Conservation (phyloP, 2,888 invertebrate species). For the Caradrina clavipalpis region DNA sequence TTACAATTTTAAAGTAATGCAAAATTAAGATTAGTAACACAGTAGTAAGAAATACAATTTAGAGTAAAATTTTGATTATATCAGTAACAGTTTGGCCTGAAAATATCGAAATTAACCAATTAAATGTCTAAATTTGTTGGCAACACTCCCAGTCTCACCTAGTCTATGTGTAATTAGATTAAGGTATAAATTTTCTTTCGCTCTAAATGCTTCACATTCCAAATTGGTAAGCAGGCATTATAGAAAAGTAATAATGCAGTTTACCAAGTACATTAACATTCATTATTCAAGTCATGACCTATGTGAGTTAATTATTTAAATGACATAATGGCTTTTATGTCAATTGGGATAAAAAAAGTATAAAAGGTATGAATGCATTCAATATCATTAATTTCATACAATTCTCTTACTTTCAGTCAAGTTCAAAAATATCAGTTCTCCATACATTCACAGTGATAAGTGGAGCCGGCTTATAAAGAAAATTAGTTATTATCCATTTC, state of each 20-base stretch:
- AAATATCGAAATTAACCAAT: slow-evolving; percentile 48
- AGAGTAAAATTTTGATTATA: slow-evolving; percentile 22
- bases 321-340: slow-evolving; percentile 11
- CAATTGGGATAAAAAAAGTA: slow-evolving; percentile 13
- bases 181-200: slow-evolving; percentile 7
- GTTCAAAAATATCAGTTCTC: slow-evolving; percentile 68
- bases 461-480: slow-evolving; percentile 85
- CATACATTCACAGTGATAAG: slow-evolving; percentile 79
- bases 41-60: slow-evolving; percentile 36
- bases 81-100: slow-evolving; percentile 38
- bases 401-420: slow-evolving; percentile 60
- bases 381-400: slow-evolving; percentile 56
- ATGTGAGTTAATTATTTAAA: slow-evolving; percentile 9
- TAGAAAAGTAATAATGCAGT: slow-evolving; percentile 37
- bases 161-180: slow-evolving; percentile 21
- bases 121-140: slow-evolving; percentile 39
- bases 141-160: slow-evolving; percentile 42
- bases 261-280: slow-evolving; percentile 44
- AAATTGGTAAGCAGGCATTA: slow-evolving; percentile 39
- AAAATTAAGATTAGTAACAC: slow-evolving; percentile 24
- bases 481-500: slow-evolving; percentile 65
- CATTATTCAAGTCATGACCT: slow-evolving; percentile 33
- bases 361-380: slow-evolving; percentile 42
- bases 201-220: slow-evolving; percentile 24
- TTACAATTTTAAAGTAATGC: slow-evolving; percentile 17